Percentiles rank a stretch among this genome's conserved stretches.
phyloP scores from a whole-genome alignment of 2,888 invertebrate genomes.

The Argyresthia albistria region DNA sequence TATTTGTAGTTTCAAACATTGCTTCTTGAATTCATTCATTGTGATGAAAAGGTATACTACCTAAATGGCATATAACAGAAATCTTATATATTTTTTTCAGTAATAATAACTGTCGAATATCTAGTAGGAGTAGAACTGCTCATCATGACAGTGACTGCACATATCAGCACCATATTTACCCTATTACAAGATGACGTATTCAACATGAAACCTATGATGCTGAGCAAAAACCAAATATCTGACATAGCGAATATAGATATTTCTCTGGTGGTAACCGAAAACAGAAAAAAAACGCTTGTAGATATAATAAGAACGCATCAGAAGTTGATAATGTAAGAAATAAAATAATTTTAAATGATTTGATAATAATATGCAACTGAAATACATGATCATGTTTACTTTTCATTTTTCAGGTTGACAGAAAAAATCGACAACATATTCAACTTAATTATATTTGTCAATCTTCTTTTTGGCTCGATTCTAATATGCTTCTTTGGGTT shows the following conservation, averaged over 20 bases:
- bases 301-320: slow-evolving; percentile 30
- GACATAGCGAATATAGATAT: neutral
- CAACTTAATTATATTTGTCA: slow-evolving; percentile 32
- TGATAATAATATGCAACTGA: neutral
- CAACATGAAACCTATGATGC: slow-evolving; percentile 15
- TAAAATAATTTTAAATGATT: slow-evolving; percentile 3
- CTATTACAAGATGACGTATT: slow-evolving; percentile 34
- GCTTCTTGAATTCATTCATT: no score
- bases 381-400: neutral
- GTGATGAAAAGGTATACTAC: no score
- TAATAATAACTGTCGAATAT: slow-evolving; percentile 22
- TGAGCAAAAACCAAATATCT: slow-evolving; percentile 3
- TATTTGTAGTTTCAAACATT: no score
- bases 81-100: no score
- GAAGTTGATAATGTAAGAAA: slow-evolving; percentile 29
- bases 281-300: neutral
- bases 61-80: no score
- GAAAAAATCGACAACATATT: slow-evolving; percentile 28
- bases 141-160: slow-evolving; percentile 30
- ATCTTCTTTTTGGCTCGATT: slow-evolving; percentile 27
- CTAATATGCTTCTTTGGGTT: slow-evolving; percentile 38
- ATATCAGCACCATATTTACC: slow-evolving; percentile 30
- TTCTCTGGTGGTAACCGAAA: slow-evolving; percentile 11
- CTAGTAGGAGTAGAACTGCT: slow-evolving; percentile 34
- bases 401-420: slow-evolving; percentile 25